Base-by-base conservation (phyloP, 2,113 vertebrate genomes). In the Albula glossodonta region DNA sequence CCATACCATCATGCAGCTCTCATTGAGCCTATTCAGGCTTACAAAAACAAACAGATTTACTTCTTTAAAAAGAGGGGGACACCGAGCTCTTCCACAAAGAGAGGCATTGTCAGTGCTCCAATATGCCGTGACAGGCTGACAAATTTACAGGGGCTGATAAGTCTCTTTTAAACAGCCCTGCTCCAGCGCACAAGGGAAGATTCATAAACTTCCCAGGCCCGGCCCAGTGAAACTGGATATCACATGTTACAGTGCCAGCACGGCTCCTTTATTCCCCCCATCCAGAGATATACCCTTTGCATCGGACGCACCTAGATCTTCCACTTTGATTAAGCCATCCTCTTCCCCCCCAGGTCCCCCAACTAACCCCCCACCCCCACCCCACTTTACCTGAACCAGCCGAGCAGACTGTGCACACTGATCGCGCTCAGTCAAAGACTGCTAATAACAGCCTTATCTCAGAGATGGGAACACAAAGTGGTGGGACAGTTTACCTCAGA, bases 91-190 rank as follows among this genome's bases (percentile, higher is more conserved):
- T 88, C 88, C 90, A 94, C 93, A 95, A 95, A 95, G 93, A 88
- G 83, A 11, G 79, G 56, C 93, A 93, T 95, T 96, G 95, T 96
- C 80, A 3, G 87, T 78, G 87, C 82, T 91, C 89, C 90, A 95
- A 96, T 96, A 94, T 94, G 94, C 94, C 93, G 89, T 95, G 94
- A 96, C 94, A 93, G 89, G 88, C 92, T 91, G 88, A 94, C 93
- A 94, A 94, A 94, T 92, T 94, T 79, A 87, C 60, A 70, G 83
- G 81, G 87, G 87, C 87, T 86, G 95, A 96, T 95, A 94, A 95
- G 93, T 79, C 85, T 51, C 85, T 88, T 91, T 91, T 85, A 91
- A 93, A 89, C 81, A 85, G 88, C 91, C 89, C 90, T 17, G 85
- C 90, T 92, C 87, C 84, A 81, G 60, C 84, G 86, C 89, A 85